Base-by-base conservation (phyloP, 1,140 invertebrate species). In the Camponotus pennsylvanicus region DNA sequence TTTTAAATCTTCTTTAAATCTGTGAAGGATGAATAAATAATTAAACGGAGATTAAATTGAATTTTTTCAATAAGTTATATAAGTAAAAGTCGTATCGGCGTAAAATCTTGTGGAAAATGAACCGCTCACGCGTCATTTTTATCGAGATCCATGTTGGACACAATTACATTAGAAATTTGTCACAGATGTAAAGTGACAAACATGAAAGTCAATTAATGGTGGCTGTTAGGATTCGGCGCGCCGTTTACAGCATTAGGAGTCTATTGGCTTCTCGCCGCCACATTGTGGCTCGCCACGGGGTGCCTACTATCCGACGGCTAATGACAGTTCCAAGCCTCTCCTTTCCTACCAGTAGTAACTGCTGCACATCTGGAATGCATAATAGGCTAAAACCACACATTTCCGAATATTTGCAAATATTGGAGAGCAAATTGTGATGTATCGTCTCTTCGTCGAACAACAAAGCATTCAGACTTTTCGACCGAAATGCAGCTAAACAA, bases 271-370 rank as follows among this genome's bases (percentile, higher is more conserved):
- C 57, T 57, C 84, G 18, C 70, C 73, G 86, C 83, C 79, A 80
- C 87, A 91, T 92, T 92, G 91, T 82, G 86, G 82, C 40, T 86
- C 93, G 61, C 92, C 76, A 71, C 90, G 64, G 92, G 91, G 91
- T 84, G 89, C 42, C 91, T 57, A 52, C 34, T 86, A 71, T 86
- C 91, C 88, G 90, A 71, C 89, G 90, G 89, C 90, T 94, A 94
- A 94, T 94, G 93, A 93, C 91, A 85, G 78, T 91, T 78, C 78
- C 32, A 63, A 70, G 76, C 89, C 86, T 84, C 90, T 91, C 90
- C 88, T 91, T 79, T 85, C 63, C 79, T 87, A 87, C 84, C 66
- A 64, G 71, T 55, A 64, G 59, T 73, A 27, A 27, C 27, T 27
- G 88, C 70, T 85, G 67, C 21, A 83, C 88, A 91, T 93, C 87